Evolutionary conservation across 2,888 invertebrate genomes (phyloP).

Genomic region (Cephonodes hylas): DNA sequence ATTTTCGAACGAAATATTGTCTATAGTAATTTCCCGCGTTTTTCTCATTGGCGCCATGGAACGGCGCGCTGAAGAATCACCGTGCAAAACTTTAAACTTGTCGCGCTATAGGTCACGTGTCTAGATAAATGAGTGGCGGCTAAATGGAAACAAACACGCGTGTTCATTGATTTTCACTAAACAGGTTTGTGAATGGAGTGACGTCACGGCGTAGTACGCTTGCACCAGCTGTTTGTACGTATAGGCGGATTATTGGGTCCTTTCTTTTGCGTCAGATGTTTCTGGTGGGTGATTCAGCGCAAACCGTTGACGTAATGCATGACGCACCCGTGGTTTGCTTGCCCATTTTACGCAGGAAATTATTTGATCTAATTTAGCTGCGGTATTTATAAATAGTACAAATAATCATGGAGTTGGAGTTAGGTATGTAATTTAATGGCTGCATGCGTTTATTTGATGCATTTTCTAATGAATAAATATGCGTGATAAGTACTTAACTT

Average conservation of each 20-base stretch:
- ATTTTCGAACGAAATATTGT: background rate
- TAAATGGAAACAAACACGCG: conserved; percentile 9
- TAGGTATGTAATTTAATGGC: too few species aligned
- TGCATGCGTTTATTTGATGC: too few species aligned
- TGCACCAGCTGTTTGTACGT: conserved; percentile 39
- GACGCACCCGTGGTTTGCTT: background rate
- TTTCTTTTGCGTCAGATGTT: conserved; percentile 72
- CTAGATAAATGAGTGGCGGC: conserved; percentile 7
- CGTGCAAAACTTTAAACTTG: background rate
- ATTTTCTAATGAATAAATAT: too few species aligned
- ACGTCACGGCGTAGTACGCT: conserved; percentile 61
- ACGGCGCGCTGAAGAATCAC: background rate
- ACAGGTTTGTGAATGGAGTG: conserved; percentile 67
- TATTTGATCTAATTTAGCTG: background rate
- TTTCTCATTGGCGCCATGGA: background rate
- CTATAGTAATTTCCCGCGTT: background rate
- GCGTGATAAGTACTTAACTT: too few species aligned
- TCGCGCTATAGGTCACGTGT: conserved; percentile 8
- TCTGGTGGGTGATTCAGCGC: conserved; percentile 18
- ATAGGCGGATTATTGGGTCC: conserved; percentile 60
- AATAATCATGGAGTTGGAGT: too few species aligned
- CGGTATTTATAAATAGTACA: too few species aligned
- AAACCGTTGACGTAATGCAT: conserved; percentile 22
- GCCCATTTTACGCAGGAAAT: background rate
- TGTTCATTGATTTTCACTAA: conserved; percentile 55